Conservation (phyloP, 2,113 vertebrate species). For the Engystomops pustulosus region DNA sequence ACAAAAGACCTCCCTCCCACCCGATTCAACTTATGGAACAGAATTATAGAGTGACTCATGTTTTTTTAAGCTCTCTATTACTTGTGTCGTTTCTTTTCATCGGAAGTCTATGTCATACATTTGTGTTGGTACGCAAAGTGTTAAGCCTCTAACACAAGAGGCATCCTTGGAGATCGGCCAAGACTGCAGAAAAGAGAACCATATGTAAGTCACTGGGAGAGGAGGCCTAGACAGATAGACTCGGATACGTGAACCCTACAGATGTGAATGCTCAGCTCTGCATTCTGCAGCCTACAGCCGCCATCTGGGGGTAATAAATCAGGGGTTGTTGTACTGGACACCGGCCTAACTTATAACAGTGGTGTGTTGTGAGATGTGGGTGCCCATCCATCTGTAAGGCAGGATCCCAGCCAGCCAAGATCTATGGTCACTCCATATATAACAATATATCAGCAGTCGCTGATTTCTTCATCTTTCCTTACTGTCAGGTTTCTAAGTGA, state of each 20-base stretch:
- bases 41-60: neutral
- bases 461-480: neutral
- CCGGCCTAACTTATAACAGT: neutral
- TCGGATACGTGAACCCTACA: slow-evolving; percentile 27
- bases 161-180: slow-evolving; percentile 27
- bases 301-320: slow-evolving; percentile 38
- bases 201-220: slow-evolving; percentile 38
- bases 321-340: slow-evolving; percentile 18
- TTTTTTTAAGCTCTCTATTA: neutral
- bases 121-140: neutral
- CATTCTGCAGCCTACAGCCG: slow-evolving; percentile 28
- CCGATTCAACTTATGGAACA: no score
- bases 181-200: slow-evolving; percentile 25
- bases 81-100: neutral
- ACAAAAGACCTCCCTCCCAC: no score
- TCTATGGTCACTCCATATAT: neutral
- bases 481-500: neutral
- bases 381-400: slow-evolving; percentile 24
- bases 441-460: neutral
- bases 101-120: neutral
- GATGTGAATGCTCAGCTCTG: slow-evolving; percentile 33
- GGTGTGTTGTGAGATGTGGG: neutral
- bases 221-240: slow-evolving; percentile 20
- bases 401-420: no score
- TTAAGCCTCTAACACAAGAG: neutral